These are phyloP conservation scores for Strigamia maritima DNA, from an alignment of 2,888 invertebrate genomes.

Conservation along the genomic window DNA sequence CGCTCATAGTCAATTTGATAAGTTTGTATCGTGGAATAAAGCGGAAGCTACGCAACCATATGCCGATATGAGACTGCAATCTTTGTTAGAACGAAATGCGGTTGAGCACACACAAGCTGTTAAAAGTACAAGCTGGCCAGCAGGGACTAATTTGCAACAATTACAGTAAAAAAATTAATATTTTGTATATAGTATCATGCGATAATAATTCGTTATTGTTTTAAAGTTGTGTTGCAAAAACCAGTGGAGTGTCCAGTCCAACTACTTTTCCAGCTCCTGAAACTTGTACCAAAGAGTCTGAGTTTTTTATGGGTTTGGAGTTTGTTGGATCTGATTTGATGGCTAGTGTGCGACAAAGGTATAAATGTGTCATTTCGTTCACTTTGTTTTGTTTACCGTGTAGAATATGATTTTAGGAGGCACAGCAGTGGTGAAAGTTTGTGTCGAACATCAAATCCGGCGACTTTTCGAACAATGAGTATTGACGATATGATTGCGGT, in stretches of 20 bases:
- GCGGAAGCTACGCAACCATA: neutral
- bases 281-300: neutral
- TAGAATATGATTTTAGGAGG: conserved; percentile 1
- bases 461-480: conserved; percentile 33
- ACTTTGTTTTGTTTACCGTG: neutral
- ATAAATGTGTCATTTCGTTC: neutral
- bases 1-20: neutral
- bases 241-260: neutral
- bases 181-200: neutral
- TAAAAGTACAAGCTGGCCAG: neutral
- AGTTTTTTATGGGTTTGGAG: conserved; percentile 35
- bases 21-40: neutral
- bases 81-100: neutral
- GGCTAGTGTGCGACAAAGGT: conserved; percentile 35
- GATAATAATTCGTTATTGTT: neutral
- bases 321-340: conserved; percentile 35
- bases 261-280: neutral
- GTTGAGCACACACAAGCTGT: neutral
- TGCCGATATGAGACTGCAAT: neutral
- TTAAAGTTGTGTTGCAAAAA: neutral
- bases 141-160: neutral
- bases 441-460: neutral
- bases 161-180: neutral
- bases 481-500: conserved; percentile 20
- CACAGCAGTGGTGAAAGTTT: conserved; percentile 35